Conservation (phyloP, 2,113 vertebrate genomes). For the Hippocampus zosterae region DNA sequence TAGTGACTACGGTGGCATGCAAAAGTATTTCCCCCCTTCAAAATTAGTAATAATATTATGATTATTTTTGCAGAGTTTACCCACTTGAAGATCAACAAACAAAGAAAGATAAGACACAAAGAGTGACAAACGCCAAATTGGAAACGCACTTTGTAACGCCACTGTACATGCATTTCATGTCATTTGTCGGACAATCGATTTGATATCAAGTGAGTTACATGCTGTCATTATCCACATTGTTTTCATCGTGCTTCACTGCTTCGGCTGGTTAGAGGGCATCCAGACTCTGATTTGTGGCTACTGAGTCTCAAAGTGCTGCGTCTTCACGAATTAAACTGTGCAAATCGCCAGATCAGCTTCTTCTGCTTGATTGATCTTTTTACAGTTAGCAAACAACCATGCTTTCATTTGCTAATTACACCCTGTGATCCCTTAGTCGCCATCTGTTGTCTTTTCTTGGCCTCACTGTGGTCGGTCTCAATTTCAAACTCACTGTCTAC, state of each 20-base stretch:
- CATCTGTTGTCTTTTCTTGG: slow-evolving; percentile 24
- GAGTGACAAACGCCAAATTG: too few relatives aligned
- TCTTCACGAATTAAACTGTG: not conserved
- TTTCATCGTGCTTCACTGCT: not conserved
- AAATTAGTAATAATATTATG: too few relatives aligned
- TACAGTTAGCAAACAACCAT: not conserved
- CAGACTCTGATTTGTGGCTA: not conserved
- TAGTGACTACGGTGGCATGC: too few relatives aligned
- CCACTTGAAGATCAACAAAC: too few relatives aligned
- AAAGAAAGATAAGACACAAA: too few relatives aligned
- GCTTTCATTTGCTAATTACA: slow-evolving; percentile 45
- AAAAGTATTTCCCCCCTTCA: too few relatives aligned
- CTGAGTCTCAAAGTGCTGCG: not conserved
- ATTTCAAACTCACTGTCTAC: slow-evolving; percentile 21
- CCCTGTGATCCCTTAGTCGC: slow-evolving; percentile 38
- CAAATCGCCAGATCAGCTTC: slow-evolving; percentile 14
- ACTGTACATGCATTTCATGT: not conserved
- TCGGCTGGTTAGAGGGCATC: not conserved
- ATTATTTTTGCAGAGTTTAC: too few relatives aligned
- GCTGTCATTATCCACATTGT: not conserved
- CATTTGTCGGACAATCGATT: not conserved
- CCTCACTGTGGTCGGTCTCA: slow-evolving; percentile 15
- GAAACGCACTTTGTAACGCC: too few relatives aligned
- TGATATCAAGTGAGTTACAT: not conserved
- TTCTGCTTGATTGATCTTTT: slow-evolving; percentile 12